phyloP scores from a whole-genome alignment of 2,888 invertebrate genomes.

The Hydroisotoma schaefferi region DNA sequence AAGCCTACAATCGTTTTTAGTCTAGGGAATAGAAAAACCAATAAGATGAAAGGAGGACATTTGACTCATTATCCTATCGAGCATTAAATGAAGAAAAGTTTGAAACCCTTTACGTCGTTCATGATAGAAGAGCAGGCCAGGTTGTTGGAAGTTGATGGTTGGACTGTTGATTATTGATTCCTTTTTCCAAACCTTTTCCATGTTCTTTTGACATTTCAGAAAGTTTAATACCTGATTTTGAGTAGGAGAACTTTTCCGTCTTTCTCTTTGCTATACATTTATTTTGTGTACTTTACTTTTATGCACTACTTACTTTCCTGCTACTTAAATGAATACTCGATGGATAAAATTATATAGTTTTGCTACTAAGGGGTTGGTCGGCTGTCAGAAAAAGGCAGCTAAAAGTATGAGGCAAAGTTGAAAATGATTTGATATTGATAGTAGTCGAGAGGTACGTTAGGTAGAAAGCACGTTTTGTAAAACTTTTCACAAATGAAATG shows the following conservation, averaged over 20 bases:
- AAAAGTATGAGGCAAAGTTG: no score
- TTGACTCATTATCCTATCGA: slow-evolving; percentile 8
- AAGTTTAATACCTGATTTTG: slow-evolving; percentile 5
- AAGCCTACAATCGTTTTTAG: no score
- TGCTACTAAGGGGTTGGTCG: no score
- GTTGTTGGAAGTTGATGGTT: not conserved
- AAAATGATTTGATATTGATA: no score
- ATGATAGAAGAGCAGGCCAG: slow-evolving; percentile 25
- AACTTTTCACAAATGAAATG: no score
- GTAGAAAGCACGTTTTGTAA: no score
- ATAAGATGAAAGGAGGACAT: slow-evolving; percentile 1
- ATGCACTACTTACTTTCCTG: no score
- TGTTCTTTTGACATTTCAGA: slow-evolving; percentile 22
- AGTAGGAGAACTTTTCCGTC: not conserved
- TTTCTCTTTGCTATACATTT: slow-evolving; percentile 5
- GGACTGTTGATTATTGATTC: slow-evolving; percentile 26
- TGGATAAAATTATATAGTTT: no score
- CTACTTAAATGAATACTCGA: no score
- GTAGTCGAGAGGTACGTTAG: no score
- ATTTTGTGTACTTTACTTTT: not conserved
- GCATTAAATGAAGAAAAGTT: slow-evolving; percentile 24
- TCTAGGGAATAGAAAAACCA: slow-evolving; percentile 6
- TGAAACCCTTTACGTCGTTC: slow-evolving; percentile 26
- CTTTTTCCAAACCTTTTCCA: slow-evolving; percentile 37
- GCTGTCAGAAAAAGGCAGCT: no score